phyloP scores from a whole-genome alignment of 2,797 vertebrate genomes.

The Darevskia mixta region DNA sequence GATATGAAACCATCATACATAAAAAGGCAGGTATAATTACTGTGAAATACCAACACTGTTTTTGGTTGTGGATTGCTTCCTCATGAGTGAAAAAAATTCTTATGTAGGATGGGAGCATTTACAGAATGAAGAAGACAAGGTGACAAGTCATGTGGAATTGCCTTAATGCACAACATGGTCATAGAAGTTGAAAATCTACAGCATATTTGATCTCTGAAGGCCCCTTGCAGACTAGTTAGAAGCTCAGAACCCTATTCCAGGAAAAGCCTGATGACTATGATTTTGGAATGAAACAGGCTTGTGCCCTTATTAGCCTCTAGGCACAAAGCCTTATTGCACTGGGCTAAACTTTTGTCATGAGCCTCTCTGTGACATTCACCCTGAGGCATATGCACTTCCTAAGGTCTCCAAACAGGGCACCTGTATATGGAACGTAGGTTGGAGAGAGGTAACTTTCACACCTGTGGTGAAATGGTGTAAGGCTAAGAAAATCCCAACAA shows the following conservation, averaged over 20 bases:
- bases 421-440: constrained; percentile 15
- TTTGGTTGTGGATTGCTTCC: constrained; percentile 68
- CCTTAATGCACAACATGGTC: constrained; percentile 38
- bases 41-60: constrained; percentile 83
- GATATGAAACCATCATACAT: constrained; percentile 90
- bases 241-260: neutral
- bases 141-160: constrained; percentile 38
- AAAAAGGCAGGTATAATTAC: constrained; percentile 88
- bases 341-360: neutral
- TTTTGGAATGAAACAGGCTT: constrained; percentile 17
- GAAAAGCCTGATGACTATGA: neutral
- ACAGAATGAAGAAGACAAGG: constrained; percentile 34
- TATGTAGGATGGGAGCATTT: constrained; percentile 36
- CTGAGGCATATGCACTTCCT: neutral
- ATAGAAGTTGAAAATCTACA: constrained; percentile 34
- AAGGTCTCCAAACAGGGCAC: constrained; percentile 6
- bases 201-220: neutral
- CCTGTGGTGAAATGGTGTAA: constrained; percentile 13
- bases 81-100: constrained; percentile 51
- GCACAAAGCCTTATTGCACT: neutral
- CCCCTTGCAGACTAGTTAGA: constrained; percentile 7
- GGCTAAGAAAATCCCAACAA: constrained; percentile 19
- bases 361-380: constrained; percentile 17
- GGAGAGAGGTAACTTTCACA: constrained; percentile 24
- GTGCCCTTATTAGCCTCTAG: constrained; percentile 25